A percentile compares a stretch with the other conserved stretches of the same genome.
Evolutionary conservation across 2,797 vertebrate genomes (phyloP).

Genomic region (Acrocephalus scirpaceus): DNA sequence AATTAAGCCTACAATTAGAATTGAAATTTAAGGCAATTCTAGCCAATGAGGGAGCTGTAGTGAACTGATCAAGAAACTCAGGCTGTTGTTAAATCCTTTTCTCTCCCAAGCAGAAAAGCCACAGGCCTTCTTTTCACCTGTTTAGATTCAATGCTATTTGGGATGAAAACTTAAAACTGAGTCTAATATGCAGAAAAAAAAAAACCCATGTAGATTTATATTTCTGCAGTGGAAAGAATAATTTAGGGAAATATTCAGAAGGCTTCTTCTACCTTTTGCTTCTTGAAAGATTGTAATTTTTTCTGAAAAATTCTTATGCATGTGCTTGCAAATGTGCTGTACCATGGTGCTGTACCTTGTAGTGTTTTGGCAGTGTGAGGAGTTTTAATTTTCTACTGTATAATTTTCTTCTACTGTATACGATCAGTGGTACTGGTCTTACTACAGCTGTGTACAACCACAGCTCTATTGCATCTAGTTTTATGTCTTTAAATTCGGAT

Average conservation of each 20-base stretch:
- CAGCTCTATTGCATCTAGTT: background rate
- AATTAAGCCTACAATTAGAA: background rate
- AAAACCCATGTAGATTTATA: background rate
- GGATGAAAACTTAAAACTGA: background rate
- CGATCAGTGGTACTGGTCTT: background rate
- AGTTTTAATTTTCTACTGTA: background rate
- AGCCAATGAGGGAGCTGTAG: background rate
- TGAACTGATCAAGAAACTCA: background rate
- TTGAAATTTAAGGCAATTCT: background rate
- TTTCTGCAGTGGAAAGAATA: background rate
- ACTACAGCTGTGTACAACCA: background rate
- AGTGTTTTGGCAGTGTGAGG: background rate
- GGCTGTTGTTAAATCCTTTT: background rate
- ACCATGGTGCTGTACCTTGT: rapidly evolving
- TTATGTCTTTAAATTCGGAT: background rate
- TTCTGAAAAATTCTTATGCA: background rate
- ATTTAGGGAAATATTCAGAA: background rate
- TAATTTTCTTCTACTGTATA: background rate
- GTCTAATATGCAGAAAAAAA: background rate
- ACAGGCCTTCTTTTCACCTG: background rate
- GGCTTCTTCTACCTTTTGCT: background rate
- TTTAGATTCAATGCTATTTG: background rate
- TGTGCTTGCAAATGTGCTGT: background rate
- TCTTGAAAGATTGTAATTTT: background rate
- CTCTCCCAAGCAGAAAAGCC: background rate